A percentile compares a stretch with the other conserved stretches of the same genome.
Evolutionary conservation across 2,888 invertebrate genomes (phyloP).

Genomic region (Serripes groenlandicus): DNA sequence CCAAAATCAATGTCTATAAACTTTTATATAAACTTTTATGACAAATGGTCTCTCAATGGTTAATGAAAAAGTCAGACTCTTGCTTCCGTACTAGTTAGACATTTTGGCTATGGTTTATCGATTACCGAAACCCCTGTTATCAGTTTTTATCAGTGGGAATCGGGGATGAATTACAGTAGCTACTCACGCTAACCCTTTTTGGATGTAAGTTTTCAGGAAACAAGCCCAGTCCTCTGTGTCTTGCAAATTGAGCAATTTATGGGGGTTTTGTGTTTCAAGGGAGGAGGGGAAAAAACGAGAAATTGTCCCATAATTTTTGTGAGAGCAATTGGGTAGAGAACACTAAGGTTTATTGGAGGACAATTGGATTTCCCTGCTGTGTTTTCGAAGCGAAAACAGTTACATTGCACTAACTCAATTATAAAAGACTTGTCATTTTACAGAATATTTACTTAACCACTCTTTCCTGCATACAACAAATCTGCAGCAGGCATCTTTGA

Average conservation of each 20-base stretch:
- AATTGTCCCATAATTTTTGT: slow-evolving; percentile 5
- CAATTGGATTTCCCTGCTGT: too few species aligned
- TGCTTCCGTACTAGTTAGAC: not conserved
- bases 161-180: slow-evolving; percentile 50
- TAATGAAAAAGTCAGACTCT: too few species aligned
- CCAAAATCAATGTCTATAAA: too few species aligned
- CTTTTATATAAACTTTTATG: too few species aligned
- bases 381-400: too few species aligned
- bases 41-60: too few species aligned
- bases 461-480: too few species aligned
- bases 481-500: too few species aligned
- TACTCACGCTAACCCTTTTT: slow-evolving; percentile 28
- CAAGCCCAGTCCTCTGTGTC: slow-evolving; percentile 9
- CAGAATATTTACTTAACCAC: too few species aligned
- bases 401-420: too few species aligned
- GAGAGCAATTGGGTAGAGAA: not conserved
- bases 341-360: not conserved
- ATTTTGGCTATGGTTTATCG: slow-evolving; percentile 49
- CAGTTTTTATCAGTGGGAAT: slow-evolving; percentile 53
- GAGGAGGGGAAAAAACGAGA: not conserved
- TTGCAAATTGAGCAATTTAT: not conserved
- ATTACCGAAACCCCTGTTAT: slow-evolving; percentile 47
- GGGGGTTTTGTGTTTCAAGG: not conserved
- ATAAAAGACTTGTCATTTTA: too few species aligned
- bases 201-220: not conserved